Base-by-base conservation (phyloP, 2,888 invertebrate genomes). In the Aphodius sticticus region DNA sequence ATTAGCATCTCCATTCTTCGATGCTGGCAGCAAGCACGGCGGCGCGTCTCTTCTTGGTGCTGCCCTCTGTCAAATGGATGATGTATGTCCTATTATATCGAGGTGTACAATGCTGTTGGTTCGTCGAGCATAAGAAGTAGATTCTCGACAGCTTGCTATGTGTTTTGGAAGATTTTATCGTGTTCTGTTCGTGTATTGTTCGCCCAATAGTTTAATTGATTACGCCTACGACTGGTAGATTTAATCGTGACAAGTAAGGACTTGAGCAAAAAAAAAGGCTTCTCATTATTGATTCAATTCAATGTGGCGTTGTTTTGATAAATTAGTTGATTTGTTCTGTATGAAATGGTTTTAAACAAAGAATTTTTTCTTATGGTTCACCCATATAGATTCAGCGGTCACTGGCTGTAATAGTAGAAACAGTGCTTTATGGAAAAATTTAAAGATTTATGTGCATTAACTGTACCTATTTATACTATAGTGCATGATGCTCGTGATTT, bases 301-400 rank as follows among this genome's bases (percentile, higher is more conserved):
- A 70, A 70, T 16, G n/a, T 70, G 16, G 15, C n/a, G 1, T 70
- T 16, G 70, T 9, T 70, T 70, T 6, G 70, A 70, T 70, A 70
- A 70, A 70, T 16, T 16, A 16, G 70, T 70, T 6, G 70, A 70
- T 70, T 70, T 6, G 70, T 70, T 70, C n/a, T 70, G 6, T 70
- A 16, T 70, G 16, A 70, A n/a, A 70, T 2, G 26, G 26, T 26
- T 26, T 26, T 26, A 26, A 26, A 26, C 1, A 3, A 26, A 26
- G 26, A 26, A 26, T 26, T 26, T 2, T 26, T 26, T 26, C 26
- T 26, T 2, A 26, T 26, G 26, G 26, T 26, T 26, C 26, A 26
- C 26, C 26, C 26, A 26, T n/a, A n/a, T n/a, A n/a, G n/a, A n/a
- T 26, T 26, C 26, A 26, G 26, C 1, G 26, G 26, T 26, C 26